A percentile compares a stretch with the other conserved stretches of the same genome.
These are phyloP conservation scores for Dinomys branickii DNA, from an alignment of 2,113 vertebrate genomes.

Conservation along the genomic window DNA sequence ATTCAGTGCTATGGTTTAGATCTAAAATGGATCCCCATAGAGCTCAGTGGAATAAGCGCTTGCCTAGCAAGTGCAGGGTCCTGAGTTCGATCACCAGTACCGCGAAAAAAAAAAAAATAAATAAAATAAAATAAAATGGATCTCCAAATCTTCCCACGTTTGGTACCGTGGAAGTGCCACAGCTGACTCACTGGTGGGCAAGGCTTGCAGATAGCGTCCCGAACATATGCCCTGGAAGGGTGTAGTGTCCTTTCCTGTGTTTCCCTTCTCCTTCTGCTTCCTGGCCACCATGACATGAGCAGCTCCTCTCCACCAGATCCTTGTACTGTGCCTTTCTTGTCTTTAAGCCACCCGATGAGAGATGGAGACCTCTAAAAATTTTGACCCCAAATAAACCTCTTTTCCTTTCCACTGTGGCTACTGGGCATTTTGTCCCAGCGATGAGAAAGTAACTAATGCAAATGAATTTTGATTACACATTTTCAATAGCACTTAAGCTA, in stretches of 20 bases:
- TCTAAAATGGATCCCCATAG: background rate
- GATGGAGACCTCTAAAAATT: background rate
- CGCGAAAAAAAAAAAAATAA: no score
- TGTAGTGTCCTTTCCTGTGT: background rate
- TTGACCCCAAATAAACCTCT: background rate
- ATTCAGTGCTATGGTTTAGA: background rate
- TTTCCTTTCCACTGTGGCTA: background rate
- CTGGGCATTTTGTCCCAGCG: background rate
- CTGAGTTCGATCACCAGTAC: no score
- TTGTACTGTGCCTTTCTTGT: background rate
- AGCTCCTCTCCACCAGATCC: background rate
- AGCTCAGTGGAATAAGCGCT: no score
- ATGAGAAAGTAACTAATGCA: background rate
- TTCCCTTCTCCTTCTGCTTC: background rate
- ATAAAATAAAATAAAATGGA: no score
- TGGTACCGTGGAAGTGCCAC: accelerated
- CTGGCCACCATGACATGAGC: background rate
- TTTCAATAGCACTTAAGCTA: no score
- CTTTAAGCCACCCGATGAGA: background rate
- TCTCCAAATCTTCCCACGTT: background rate
- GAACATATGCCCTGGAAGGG: background rate
- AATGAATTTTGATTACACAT: background rate
- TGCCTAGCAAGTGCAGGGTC: no score
- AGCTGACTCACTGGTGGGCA: background rate
- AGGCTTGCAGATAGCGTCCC: background rate